Conservation (phyloP, 2,113 vertebrate genomes). For the Crypturellus undulatus region DNA sequence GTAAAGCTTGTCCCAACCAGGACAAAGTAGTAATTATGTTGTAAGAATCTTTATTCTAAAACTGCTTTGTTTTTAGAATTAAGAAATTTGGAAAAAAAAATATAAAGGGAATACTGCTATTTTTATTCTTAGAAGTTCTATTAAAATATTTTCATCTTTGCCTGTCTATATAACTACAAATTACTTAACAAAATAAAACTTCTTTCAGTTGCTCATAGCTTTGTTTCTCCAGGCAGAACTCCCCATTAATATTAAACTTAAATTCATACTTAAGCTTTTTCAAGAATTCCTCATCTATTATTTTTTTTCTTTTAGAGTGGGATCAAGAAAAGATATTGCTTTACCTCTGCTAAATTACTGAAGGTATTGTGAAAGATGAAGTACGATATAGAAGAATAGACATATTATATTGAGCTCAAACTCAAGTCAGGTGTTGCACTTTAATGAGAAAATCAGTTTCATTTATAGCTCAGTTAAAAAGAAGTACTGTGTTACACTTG, state of each 20-base stretch:
- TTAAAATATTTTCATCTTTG: neutral
- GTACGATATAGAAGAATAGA: neutral
- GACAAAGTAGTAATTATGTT: neutral
- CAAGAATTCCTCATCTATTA: neutral
- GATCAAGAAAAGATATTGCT: neutral
- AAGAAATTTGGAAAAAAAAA: neutral
- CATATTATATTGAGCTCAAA: neutral
- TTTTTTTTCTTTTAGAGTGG: neutral
- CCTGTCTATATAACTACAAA: neutral
- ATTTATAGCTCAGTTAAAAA: neutral
- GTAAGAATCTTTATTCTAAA: neutral
- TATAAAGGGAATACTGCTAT: neutral
- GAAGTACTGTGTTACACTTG: neutral
- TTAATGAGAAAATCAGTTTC: neutral
- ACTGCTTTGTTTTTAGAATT: neutral
- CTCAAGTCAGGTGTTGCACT: neutral
- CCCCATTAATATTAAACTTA: neutral
- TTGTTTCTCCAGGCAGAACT: neutral
- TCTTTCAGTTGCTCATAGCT: neutral
- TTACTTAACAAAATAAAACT: neutral
- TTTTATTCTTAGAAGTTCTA: neutral
- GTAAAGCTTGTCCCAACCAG: neutral
- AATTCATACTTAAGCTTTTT: neutral
- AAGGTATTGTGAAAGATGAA: neutral
- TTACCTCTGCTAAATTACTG: neutral